Evolutionary conservation across 2,797 vertebrate genomes (phyloP), one percentile per base, ranked within the genome.

Genomic region (Acestrorhynchus altus): DNA sequence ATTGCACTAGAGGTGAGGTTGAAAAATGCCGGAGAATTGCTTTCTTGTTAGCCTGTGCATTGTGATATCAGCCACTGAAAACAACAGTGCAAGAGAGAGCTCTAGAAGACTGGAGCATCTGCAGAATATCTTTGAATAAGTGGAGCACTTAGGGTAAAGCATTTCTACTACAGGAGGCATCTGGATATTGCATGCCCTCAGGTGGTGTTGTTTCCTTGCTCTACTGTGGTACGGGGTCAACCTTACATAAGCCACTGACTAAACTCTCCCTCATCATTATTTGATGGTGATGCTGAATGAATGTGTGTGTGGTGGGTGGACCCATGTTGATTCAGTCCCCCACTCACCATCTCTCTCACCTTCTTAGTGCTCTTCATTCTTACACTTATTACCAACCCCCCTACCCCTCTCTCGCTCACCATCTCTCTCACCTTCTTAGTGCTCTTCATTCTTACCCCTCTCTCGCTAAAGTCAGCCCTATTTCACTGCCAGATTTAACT

Each of bases 401-500:
- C 52, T 59, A 8, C 16, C 26, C 49, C 60, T 81, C 79, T 80
- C 69, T 28, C 69, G 79, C n/a, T n/a, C n/a, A 35, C 31, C 56
- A 74, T 74, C 70, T 65, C 59, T 72, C 47, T 57, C 74, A 4
- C 72, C 72, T 64, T 83, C 40, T 70, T 16, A 11, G 24, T 13
- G 24, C 16, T 54, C 60, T 83, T 76, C 84, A 83, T 86, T 87
- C 80, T 84, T 84, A 44, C 78, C 79, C 81, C 79, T 63, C 56
- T 87, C 74, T 88, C 87, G 90, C 90, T 84, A 2, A 83, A 90
- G 89, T 90, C 75, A 82, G 60, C 80, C 83, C 85, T 65, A 77
- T 77, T 87, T 81, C 82, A 86, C 77, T 81, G 81, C 81, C 82
- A 82, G 76, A 86, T 88, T 89, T 81, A 83, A 86, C 83, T 60